Base-by-base conservation (phyloP, 2,888 invertebrate species). In the Diogma glabrata region DNA sequence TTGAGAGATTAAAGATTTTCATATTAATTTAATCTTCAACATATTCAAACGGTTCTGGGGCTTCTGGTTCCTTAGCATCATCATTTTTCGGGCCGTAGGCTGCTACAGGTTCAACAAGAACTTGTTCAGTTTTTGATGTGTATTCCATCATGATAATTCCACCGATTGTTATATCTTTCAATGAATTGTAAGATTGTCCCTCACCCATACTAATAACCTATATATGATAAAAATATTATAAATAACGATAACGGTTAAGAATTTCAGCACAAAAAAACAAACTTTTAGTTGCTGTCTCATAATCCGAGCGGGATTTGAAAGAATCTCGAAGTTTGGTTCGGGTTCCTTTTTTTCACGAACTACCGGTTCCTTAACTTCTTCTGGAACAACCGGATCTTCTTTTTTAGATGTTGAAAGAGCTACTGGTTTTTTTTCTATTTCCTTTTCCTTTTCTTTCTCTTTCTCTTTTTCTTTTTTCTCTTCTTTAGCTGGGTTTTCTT, bases 31-130 rank as follows among this genome's bases (percentile, higher is more conserved):
- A 82, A 68, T 87, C 87, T 69, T 96, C 95, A 60, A 81, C 81
- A 73, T 89, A 97, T 72, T 95, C 94, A 67, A 97, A 97, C 57
- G 96, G 93, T 75, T 95, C 95, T 64, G 96, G 96, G 40, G 95
- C 92, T 62, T 93, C 93, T 0, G 96, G 94, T 70, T 97, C 96
- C 63, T 91, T 91, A 61, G 92, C 93, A 63, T 96, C 96, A 57
- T 94, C 95, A 16, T 85, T 82, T 66, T 89, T 89, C 3, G 88
- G 90, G 1, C 91, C 91, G 62, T 87, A 89, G 1, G 90, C 90
- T 66, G 87, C 87, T 12, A 95, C 92, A 6, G 92, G 89, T 65
- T 95, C 94, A 2, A 96, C 94, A 46, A 95, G 76, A 53, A 84
- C 81, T 66, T 94, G 91, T n/a, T 70, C 67, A 1, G 78, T 80